These are phyloP conservation scores for Yponomeuta evonymella DNA, from an alignment of 2,888 invertebrate species.

Conservation along the genomic window DNA sequence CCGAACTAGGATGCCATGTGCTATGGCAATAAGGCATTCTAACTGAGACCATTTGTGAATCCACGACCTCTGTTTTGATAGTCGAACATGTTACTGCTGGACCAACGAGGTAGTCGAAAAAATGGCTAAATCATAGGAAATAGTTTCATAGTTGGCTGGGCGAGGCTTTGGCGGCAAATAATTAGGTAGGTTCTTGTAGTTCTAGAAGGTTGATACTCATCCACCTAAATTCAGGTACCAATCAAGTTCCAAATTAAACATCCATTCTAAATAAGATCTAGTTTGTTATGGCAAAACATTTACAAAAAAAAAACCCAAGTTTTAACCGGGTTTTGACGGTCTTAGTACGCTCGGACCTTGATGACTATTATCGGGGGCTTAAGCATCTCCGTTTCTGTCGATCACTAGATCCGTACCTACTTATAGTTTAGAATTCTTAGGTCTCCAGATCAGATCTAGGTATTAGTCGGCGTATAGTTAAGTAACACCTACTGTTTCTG, in stretches of 20 bases:
- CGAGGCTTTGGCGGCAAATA: background rate
- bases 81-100: too few relatives aligned
- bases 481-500: background rate
- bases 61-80: too few relatives aligned
- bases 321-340: too few relatives aligned
- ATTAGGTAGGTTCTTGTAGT: background rate
- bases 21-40: too few relatives aligned
- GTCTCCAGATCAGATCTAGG: background rate
- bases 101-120: too few relatives aligned
- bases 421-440: background rate
- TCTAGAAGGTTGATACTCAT: background rate
- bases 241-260: too few relatives aligned
- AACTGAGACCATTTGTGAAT: too few relatives aligned
- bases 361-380: too few relatives aligned
- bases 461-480: background rate
- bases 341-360: too few relatives aligned
- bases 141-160: background rate
- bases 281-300: background rate
- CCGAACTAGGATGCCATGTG: too few relatives aligned
- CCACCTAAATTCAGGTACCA: background rate
- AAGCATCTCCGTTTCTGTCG: background rate
- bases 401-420: background rate
- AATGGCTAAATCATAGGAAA: background rate
- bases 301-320: too few relatives aligned
- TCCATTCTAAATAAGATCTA: too few relatives aligned